Evolutionary conservation across 2,888 invertebrate species (phyloP), one percentile per base, ranked within the genome.

Genomic region (Coelogynopora nodosa): DNA sequence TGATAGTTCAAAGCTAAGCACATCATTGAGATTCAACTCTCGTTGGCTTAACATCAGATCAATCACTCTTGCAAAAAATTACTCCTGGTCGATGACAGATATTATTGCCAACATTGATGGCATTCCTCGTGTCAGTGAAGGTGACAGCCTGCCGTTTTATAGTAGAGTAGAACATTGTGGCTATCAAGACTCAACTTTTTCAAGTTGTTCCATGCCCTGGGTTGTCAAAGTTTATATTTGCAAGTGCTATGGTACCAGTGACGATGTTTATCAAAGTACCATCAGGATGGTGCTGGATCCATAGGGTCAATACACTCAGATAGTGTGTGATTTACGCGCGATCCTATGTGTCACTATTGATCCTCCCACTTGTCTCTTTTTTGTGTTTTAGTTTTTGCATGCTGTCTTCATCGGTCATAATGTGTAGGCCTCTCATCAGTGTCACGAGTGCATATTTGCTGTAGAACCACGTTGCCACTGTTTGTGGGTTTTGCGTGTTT

Each of bases 1-100:
- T 49, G 86, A 67, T 82, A 86, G 31, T 67, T 86, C 87, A 31
- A n/a, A 87, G 28, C 82, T 30, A 28, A 87, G 30, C 49, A 87
- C 87, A 49, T 86, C 85, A 67, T 87, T 67, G 67, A 87, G 30
- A 82, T 86, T 31, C 67, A 87, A 82, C 18, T 86, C 82, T 74
- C 74, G 74, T 23, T 74, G 74, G 74, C 74, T 74, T 26, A 74
- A 74, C 5, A 74, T 74, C 74, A 87, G 82, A n/a, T 82, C 87
- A 86, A 86, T 82, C n/a, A 86, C 87, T 82, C 86, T 81, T 31
- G 81, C 85, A 86, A 74, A 86, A 0, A 87, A 85, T 0, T 30
- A 30, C n/a, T 87, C 87, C 67, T 86, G 86, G 85, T 86, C 85
- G 29, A 31, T 67, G 1, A 86, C 86, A 13, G 23, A n/a, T 27